Evolutionary conservation across 2,888 invertebrate genomes (phyloP), one percentile per base, ranked within the genome.

Genomic region (Neuroscelio doddi): DNA sequence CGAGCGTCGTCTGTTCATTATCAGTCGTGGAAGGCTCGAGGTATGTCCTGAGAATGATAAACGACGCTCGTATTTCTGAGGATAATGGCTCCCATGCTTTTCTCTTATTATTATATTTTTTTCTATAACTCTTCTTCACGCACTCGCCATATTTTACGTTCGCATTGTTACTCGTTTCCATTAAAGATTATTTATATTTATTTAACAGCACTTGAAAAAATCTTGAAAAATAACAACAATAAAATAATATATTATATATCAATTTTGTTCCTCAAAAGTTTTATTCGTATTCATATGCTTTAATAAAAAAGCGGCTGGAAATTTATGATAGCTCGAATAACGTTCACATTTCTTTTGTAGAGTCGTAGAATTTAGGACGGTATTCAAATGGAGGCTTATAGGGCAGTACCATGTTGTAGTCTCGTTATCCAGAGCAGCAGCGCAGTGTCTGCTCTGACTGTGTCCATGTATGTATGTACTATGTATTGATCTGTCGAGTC

Each of bases 401-500:
- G 77, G 75, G 71, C 77, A 76, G 72, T 56, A 63, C 69, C 52
- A 36, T 56, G 69, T 68, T 50, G 62, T 68, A 56, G 49, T 55
- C 29, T 57, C 62, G 78, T 78, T 80, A 80, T 80, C 76, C 78
- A 70, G 80, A 79, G 77, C 78, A 76, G 72, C 74, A 66, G 74
- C 73, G 71, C 70, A 46, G 62, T 68, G 72, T 72, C 73, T 75
- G 68, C 66, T 68, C 71, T 68, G 70, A 71, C 71, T 72, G 75
- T 73, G 80, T 77, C 76, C 47, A 57, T 55, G 49, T 58, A 50
- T 50, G 51, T 51, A 42, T 65, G 59, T 52, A 56, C 59, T 52
- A 52, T 47, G 82, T 82, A 82, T 81, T 82, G 83, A 82, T 82
- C 82, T 79, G 77, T 69, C 76, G 75, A 70, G 73, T 69, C 70